These are phyloP conservation scores for Cryptosula pallasiana DNA, from an alignment of 2,888 invertebrate species.

Conservation along the genomic window DNA sequence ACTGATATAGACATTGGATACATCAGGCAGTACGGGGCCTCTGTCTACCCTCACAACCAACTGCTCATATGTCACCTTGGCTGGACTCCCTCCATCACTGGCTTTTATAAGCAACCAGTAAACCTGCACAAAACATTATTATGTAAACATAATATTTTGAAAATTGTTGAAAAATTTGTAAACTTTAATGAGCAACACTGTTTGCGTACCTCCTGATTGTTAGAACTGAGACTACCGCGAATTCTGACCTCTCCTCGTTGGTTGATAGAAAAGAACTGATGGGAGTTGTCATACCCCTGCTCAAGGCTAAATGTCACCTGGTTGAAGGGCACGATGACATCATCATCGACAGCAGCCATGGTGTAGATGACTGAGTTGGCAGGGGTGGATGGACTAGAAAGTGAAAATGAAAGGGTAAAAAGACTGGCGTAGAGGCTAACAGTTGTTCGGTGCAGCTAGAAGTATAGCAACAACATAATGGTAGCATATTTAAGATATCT, in stretches of 20 bases:
- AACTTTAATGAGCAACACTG: no score
- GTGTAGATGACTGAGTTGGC: background rate
- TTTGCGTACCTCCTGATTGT: background rate
- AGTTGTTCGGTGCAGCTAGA: no score
- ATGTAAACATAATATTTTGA: no score
- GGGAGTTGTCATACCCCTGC: background rate
- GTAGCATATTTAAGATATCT: no score
- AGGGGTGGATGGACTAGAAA: background rate
- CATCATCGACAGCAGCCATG: background rate
- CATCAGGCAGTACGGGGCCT: background rate
- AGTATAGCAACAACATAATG: no score
- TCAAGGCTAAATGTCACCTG: background rate
- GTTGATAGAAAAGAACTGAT: constrained; percentile 13
- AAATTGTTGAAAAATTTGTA: no score
- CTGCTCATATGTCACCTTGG: constrained; percentile 6
- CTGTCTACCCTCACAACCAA: constrained; percentile 1
- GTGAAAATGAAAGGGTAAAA: no score
- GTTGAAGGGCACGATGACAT: constrained; percentile 11
- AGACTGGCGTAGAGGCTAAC: no score
- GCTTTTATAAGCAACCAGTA: background rate
- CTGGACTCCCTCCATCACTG: constrained; percentile 8
- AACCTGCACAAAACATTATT: background rate
- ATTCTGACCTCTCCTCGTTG: constrained; percentile 12
- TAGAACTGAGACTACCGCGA: background rate
- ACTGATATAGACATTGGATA: background rate